Evolutionary conservation across 2,888 invertebrate species (phyloP).

Genomic region (Acanthacorydalis orientalis): DNA sequence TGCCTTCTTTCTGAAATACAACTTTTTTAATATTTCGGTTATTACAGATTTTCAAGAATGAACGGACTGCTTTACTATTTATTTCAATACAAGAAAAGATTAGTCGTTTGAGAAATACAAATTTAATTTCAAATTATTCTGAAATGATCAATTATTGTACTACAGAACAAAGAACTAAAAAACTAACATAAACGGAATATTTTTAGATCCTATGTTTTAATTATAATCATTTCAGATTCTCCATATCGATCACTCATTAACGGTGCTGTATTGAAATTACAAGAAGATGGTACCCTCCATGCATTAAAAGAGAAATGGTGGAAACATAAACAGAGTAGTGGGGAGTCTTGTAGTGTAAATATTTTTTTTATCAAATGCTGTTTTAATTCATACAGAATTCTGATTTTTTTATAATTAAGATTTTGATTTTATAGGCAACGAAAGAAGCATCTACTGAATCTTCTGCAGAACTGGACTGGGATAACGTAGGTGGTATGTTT

Average conservation of each 20-base stretch:
- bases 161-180: background rate
- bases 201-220: background rate
- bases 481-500: conserved; percentile 85
- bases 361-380: too few species aligned
- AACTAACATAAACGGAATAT: background rate
- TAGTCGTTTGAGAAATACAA: too few species aligned
- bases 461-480: conserved; percentile 51
- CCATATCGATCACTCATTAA: conserved; percentile 67
- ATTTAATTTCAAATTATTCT: too few species aligned
- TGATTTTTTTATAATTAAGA: background rate
- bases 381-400: too few species aligned
- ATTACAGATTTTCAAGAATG: too few species aligned
- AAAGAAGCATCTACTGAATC: conserved; percentile 12
- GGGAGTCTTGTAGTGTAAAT: conserved; percentile 32
- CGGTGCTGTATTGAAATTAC: conserved; percentile 73
- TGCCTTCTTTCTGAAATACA: too few species aligned
- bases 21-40: too few species aligned
- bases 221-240: conserved; percentile 36
- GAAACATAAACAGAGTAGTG: conserved; percentile 48
- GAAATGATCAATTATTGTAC: too few species aligned
- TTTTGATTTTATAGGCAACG: background rate
- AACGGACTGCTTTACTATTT: too few species aligned
- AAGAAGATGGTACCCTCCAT: conserved; percentile 71
- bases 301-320: conserved; percentile 85
- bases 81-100: too few species aligned